Evolutionary conservation across 1,140 invertebrate genomes (phyloP).

Genomic region (Scylla paramamosain): DNA sequence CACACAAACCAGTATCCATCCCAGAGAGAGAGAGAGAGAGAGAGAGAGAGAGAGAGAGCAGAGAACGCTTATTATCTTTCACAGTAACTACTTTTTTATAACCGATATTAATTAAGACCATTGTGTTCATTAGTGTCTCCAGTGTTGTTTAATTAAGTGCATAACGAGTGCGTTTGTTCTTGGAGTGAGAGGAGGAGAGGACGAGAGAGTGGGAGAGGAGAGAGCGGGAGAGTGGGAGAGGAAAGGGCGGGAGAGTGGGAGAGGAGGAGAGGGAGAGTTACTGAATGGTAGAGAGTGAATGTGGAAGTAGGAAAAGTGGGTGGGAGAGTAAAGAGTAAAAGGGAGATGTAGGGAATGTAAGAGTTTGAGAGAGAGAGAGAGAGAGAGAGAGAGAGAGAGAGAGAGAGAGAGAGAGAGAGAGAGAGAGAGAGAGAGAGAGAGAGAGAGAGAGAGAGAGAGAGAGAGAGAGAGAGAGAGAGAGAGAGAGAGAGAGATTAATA

Average conservation of each 20-base stretch:
- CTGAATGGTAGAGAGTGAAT: too few relatives aligned
- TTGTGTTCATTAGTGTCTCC: neutral
- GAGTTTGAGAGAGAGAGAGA: neutral
- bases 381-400: slow-evolving; percentile 9
- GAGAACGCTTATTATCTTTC: too few relatives aligned
- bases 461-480: neutral
- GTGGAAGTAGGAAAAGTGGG: too few relatives aligned
- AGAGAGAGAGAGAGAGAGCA: too few relatives aligned
- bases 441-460: neutral
- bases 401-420: neutral
- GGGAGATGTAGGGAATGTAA: too few relatives aligned
- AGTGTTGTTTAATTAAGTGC: neutral
- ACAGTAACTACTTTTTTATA: too few relatives aligned
- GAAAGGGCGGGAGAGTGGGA: neutral
- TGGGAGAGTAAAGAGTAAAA: too few relatives aligned
- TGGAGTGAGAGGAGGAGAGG: neutral
- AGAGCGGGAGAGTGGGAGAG: neutral
- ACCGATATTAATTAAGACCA: neutral
- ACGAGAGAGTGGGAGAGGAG: neutral
- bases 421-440: neutral
- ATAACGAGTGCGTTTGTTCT: neutral
- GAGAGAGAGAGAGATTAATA: neutral
- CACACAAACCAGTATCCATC: too few relatives aligned
- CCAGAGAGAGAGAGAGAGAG: too few relatives aligned
- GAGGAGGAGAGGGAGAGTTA: too few relatives aligned